Evolutionary conservation across 2,797 vertebrate genomes (phyloP).

Genomic region (Bucorvus abyssinicus): DNA sequence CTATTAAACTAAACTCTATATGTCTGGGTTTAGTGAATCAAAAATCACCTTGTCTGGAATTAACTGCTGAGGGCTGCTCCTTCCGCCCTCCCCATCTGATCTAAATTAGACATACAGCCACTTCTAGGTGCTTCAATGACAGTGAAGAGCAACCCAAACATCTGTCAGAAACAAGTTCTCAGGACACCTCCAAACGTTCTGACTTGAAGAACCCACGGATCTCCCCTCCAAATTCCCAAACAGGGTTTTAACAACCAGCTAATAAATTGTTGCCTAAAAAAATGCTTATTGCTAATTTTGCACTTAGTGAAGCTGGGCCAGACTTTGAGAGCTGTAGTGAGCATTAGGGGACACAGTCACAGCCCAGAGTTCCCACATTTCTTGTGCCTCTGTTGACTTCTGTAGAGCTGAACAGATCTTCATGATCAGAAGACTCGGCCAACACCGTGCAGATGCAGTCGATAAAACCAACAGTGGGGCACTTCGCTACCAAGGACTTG

Average conservation of each 20-base stretch:
- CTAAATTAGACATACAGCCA: constrained; percentile 7
- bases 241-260: not conserved
- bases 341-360: not conserved
- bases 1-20: constrained; percentile 18
- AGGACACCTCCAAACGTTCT: not conserved
- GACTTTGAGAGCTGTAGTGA: not conserved
- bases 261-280: constrained; percentile 4
- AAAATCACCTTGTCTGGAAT: constrained; percentile 40
- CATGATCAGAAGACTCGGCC: not conserved
- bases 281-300: not conserved
- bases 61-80: not conserved
- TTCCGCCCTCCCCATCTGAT: not conserved
- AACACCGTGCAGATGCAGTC: not conserved
- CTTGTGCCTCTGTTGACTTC: not conserved
- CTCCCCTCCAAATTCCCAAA: not conserved
- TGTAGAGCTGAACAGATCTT: not conserved
- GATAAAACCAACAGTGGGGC: constrained; percentile 5
- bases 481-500: not conserved
- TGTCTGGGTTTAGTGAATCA: constrained; percentile 20
- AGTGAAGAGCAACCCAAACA: not conserved
- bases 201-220: not conserved
- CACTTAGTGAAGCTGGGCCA: not conserved
- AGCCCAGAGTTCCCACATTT: not conserved
- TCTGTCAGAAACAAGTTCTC: not conserved
- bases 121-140: not conserved